Conservation (phyloP, 2,888 invertebrate species). For the Iphiclides podalirius region DNA sequence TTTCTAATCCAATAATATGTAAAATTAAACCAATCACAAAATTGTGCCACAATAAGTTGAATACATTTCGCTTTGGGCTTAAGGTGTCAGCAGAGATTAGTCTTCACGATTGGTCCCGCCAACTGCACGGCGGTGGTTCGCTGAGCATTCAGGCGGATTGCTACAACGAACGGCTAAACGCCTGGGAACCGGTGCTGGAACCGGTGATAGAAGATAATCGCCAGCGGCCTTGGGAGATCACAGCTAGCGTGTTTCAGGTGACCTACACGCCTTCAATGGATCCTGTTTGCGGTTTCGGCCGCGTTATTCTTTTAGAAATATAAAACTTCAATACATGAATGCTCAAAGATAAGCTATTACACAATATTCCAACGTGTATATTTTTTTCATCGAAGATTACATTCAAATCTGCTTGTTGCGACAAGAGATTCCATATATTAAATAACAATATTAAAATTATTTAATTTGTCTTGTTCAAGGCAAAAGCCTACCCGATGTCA, state of each 20-base stretch:
- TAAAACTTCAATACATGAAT: not conserved
- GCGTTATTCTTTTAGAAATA: not conserved
- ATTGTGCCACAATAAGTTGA: no score
- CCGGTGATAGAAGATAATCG: slow-evolving; percentile 84
- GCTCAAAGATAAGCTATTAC: no score
- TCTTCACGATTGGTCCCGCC: slow-evolving; percentile 84
- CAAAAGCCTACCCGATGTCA: slow-evolving; percentile 80
- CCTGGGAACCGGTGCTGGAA: slow-evolving; percentile 93
- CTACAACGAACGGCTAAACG: slow-evolving; percentile 84
- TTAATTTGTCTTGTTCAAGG: slow-evolving; percentile 61
- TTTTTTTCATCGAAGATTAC: no score
- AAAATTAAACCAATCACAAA: no score
- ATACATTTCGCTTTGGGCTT: no score
- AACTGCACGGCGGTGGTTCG: slow-evolving; percentile 68
- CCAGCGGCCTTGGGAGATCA: slow-evolving; percentile 86
- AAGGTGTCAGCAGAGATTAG: slow-evolving; percentile 79
- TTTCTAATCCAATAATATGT: no score
- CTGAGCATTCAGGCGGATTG: slow-evolving; percentile 73
- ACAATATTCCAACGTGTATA: no score
- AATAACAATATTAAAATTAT: no score
- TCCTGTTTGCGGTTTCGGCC: not conserved
- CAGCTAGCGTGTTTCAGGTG: slow-evolving; percentile 82
- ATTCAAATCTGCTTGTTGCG: no score
- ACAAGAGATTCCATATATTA: no score
- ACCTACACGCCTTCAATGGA: no score